Conservation (phyloP, 2,888 invertebrate species). For the Rhopalosiphum nymphaeae region DNA sequence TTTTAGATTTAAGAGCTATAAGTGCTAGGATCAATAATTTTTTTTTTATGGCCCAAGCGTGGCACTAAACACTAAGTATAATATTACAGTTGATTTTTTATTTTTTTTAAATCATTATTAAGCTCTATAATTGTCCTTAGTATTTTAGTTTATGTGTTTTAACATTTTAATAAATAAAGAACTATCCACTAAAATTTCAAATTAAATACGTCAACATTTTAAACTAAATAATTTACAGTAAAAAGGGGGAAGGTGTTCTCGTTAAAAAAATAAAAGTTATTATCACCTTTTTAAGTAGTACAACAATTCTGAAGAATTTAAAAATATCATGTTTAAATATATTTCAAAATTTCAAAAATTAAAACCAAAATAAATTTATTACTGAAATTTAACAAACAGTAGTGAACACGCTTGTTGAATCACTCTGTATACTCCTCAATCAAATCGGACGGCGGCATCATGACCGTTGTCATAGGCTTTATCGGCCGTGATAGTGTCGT, state of each 20-base stretch:
- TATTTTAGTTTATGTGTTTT: not conserved
- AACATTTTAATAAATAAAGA: not conserved
- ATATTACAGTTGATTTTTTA: not conserved
- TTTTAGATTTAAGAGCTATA: not conserved
- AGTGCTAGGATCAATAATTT: not conserved
- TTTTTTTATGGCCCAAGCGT: not conserved
- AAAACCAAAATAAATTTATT: not conserved
- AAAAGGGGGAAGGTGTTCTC: not conserved
- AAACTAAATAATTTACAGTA: not conserved
- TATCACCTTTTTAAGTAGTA: not conserved
- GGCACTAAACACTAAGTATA: not conserved
- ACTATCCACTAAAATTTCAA: not conserved
- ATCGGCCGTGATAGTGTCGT: not conserved
- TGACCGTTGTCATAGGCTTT: not conserved
- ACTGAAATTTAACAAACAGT: not conserved
- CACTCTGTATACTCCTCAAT: not conserved
- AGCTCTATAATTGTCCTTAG: not conserved
- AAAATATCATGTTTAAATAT: not conserved
- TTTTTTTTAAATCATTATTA: not conserved
- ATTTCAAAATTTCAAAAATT: not conserved
- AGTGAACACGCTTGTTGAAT: not conserved
- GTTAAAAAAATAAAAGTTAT: not conserved
- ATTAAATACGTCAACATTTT: not conserved
- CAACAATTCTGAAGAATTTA: not conserved
- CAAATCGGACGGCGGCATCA: not conserved